phyloP scores from a whole-genome alignment of 2,888 invertebrate genomes.

The Tinea pellionella region DNA sequence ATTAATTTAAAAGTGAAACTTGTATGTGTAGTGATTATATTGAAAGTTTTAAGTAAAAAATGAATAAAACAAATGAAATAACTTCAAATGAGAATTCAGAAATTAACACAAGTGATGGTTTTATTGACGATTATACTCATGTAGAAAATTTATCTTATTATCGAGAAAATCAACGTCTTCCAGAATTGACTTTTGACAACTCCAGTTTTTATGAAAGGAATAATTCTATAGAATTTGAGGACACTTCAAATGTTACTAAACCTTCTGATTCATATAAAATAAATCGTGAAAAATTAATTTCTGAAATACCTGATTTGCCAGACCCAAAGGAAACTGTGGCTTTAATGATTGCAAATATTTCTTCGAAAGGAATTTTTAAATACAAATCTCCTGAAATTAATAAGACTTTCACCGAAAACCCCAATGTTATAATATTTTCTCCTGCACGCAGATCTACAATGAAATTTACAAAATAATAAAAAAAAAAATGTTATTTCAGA shows the following conservation, averaged over 20 bases:
- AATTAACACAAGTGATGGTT: neutral
- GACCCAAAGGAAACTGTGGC: constrained; percentile 34
- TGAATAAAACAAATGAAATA: neutral
- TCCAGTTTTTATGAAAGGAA: neutral
- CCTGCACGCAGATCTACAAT: neutral
- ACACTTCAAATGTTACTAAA: neutral
- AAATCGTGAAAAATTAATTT: constrained; percentile 24
- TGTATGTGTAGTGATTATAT: too few relatives aligned
- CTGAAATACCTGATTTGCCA: constrained; percentile 38
- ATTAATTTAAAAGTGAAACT: too few relatives aligned
- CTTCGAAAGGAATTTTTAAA: constrained; percentile 24
- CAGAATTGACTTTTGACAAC: neutral
- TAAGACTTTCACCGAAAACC: neutral
- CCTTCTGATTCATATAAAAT: neutral
- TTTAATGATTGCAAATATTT: constrained; percentile 35
- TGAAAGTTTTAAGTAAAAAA: neutral
- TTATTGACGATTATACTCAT: neutral
- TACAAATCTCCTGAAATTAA: neutral
- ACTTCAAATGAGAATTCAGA: neutral
- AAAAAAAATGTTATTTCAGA: too few relatives aligned
- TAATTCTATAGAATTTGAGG: neutral
- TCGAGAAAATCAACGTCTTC: neutral
- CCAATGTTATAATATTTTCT: neutral
- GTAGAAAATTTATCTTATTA: neutral
- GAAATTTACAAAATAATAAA: neutral